A percentile compares a stretch with the other conserved stretches of the same genome.
Evolutionary conservation across 2,888 invertebrate species (phyloP).

Genomic region (Quadroppia sp.): DNA sequence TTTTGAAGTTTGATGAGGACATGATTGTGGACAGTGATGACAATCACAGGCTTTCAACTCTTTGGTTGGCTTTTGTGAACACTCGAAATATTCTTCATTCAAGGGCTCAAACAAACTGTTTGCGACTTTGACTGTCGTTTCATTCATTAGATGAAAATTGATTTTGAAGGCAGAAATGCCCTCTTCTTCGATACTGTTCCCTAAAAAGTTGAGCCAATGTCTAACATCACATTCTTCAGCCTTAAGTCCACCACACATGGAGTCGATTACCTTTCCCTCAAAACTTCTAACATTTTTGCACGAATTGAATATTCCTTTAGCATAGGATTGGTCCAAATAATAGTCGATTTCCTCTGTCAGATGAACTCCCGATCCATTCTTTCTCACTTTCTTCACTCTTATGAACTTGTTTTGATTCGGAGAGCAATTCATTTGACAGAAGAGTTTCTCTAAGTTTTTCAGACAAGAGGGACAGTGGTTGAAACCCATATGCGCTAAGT

Average conservation of each 20-base stretch:
- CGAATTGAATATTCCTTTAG: conserved; percentile 43
- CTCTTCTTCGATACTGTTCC: conserved; percentile 44
- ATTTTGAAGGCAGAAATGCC: conserved; percentile 46
- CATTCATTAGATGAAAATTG: conserved; percentile 41
- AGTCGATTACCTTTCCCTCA: conserved; percentile 44
- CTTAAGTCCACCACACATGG: conserved; percentile 45
- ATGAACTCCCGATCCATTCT: conserved; percentile 42
- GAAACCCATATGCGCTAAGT: conserved; percentile 38
- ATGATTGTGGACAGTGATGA: conserved; percentile 36
- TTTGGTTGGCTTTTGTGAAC: conserved; percentile 23
- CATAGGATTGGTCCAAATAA: conserved; percentile 44
- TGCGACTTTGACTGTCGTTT: conserved; percentile 30
- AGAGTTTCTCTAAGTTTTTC: conserved; percentile 45
- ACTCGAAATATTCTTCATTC: conserved; percentile 20
- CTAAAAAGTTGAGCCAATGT: conserved; percentile 45
- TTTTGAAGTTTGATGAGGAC: background rate
- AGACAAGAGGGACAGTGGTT: conserved; percentile 45
- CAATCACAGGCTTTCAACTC: conserved; percentile 20
- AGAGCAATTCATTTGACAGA: conserved; percentile 46
- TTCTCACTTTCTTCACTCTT: conserved; percentile 40
- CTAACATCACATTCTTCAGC: conserved; percentile 44
- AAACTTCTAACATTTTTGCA: conserved; percentile 44
- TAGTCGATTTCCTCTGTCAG: conserved; percentile 44
- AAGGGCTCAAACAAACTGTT: conserved; percentile 40
- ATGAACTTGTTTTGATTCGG: conserved; percentile 45